phyloP scores from a whole-genome alignment of 2,797 vertebrate genomes.

The Xenopus petersii region DNA sequence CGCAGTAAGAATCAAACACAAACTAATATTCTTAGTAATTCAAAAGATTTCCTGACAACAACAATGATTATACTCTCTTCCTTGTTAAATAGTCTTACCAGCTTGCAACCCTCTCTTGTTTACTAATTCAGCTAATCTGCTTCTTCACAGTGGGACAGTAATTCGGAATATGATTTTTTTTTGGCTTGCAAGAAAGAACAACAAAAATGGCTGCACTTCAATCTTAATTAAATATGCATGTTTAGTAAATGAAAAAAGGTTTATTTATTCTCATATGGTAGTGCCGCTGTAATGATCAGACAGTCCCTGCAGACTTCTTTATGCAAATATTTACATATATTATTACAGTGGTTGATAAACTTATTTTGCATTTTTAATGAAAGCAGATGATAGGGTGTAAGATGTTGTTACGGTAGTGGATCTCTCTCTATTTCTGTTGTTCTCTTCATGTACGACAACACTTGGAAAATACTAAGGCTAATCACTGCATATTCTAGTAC shows the following conservation, averaged over 20 bases:
- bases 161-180: conserved; percentile 37
- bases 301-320: conserved; percentile 10
- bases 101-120: conserved; percentile 6
- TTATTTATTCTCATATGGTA: conserved; percentile 34
- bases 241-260: conserved; percentile 28
- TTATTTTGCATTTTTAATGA: conserved; percentile 34
- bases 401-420: neutral
- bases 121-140: conserved; percentile 26
- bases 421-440: no score
- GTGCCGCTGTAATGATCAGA: conserved; percentile 3
- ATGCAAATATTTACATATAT: conserved; percentile 7
- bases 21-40: conserved; percentile 46
- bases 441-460: no score
- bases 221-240: conserved; percentile 48
- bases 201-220: conserved; percentile 8
- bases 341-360: conserved; percentile 8
- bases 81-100: conserved; percentile 30
- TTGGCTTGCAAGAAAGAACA: conserved; percentile 13
- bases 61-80: conserved; percentile 23
- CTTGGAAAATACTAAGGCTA: no score
- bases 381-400: neutral
- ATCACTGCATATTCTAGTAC: no score
- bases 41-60: conserved; percentile 24
- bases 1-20: conserved; percentile 50
- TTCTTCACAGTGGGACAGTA: conserved; percentile 28